Base-by-base conservation (phyloP, 1,140 invertebrate species). In the Micrasema longulum region DNA sequence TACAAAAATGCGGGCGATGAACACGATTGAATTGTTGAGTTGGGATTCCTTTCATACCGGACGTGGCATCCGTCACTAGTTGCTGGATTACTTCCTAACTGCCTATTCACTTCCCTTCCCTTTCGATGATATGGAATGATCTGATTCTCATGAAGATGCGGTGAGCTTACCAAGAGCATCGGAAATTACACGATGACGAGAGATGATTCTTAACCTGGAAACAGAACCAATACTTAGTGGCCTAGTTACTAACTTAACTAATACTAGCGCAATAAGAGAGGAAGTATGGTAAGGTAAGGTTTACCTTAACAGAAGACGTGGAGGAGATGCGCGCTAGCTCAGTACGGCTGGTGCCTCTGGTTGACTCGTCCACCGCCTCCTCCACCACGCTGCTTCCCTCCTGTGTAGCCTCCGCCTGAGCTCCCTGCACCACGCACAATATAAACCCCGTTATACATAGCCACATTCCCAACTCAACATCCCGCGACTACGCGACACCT, bases 291-390 rank as follows among this genome's bases (percentile, higher is more conserved):
- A 41, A 62, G 16, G 57, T 62, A 31, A 36, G 45, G 20, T 66
- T 31, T 66, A 66, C 63, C 63, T 66, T 66, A 66, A 66, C 48
- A 66, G 63, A 50, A 72, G 38, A 75, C 69, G 69, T 66, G 67
- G 69, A 55, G 71, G 71, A 62, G 62, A 45, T 41, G 45, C 35
- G 50, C 31, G 48, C 14, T 35, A 50, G 36, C 35, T 79, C 89
- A 92, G 86, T 92, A 92, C 78, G 91, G 91, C 85, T 91, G 90
- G 85, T 91, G 90, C 87, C 91, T 90, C 85, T 91, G 90, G 83
- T 89, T 90, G 81, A 89, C 86, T 79, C 90, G 89, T 77, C 88
- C 87, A 77, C 88, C 87, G 84, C 87, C 88, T 80, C 86, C 86
- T 84, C 87, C 88, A 80, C 85, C 86, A 77, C 83, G 85, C 85